Base-by-base conservation (phyloP, 2,797 vertebrate genomes). In the Ceryle rudis region DNA sequence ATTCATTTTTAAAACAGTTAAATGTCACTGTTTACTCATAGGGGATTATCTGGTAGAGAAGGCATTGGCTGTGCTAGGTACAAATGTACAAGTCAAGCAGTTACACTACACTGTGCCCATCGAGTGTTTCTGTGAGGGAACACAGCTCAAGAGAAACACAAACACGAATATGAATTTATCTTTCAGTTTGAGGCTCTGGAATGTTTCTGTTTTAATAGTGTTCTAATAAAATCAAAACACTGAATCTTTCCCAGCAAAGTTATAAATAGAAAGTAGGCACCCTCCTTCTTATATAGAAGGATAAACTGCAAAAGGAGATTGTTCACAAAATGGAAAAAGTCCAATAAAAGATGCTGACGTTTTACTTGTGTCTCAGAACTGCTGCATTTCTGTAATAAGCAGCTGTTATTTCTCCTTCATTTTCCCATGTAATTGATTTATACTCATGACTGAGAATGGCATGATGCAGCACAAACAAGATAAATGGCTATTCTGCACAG, bases 261-360 rank as follows among this genome's bases (percentile, higher is more conserved):
- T 98, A 97, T 93, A 97, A 97, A 98, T 97, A 98, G 92, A 86
- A 95, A 44, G 37, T 66, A 72, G 86, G 74, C 72, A 90, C 77
- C 61, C 74, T 95, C 71, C 29, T 93, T 94, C 85, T 94, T 79
- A 57, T 10, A 41, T 31, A 85, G 66, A 85, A 89, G 87, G 81
- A 93, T 93, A 91, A 94, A 93, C 81, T 96, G 69, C 78, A 78
- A 90, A 92, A 91, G 47, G 47, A 77, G 82, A 92, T 84, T 37
- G 31, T 75, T 73, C 28, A 77, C 46, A 66, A 90, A 79, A 86
- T 54, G 49, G 47, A 94, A 78, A 92, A n/a, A 67, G 46, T 33
- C 25, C 55, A 62, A 23, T 84, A 58, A 61, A 61, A 86, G 49
- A 8, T 16, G 3, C 61, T 93, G 74, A 52, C 2, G 1, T 70